Percentiles rank a stretch among this genome's conserved stretches.
Conservation (phyloP, 2,888 invertebrate species). For the Dynastes hyllus region DNA sequence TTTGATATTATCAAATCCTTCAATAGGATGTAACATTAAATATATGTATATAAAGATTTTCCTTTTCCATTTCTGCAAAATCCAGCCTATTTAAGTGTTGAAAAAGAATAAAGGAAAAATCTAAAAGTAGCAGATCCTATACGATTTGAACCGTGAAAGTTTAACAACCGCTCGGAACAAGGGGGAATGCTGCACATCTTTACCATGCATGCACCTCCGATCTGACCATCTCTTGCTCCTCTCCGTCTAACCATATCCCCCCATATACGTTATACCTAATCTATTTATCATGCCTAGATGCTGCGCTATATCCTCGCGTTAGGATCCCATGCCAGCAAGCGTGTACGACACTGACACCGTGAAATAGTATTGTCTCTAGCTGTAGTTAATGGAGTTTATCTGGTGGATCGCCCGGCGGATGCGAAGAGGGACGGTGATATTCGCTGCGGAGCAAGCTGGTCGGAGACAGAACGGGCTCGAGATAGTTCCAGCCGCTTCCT, state of each 20-base stretch:
- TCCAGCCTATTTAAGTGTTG: too few species aligned
- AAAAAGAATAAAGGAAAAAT: too few species aligned
- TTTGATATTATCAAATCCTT: too few species aligned
- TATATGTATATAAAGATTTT: too few species aligned
- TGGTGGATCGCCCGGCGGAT: constrained; percentile 67
- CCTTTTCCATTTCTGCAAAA: too few species aligned
- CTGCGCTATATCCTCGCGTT: constrained; percentile 32
- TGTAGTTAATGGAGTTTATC: constrained; percentile 72
- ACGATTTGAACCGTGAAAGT: neutral
- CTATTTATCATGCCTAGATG: constrained; percentile 42
- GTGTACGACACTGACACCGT: constrained; percentile 64
- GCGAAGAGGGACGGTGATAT: constrained; percentile 36
- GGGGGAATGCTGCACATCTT: constrained; percentile 7
- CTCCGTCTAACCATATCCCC: neutral
- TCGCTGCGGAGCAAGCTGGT: neutral
- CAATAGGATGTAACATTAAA: too few species aligned
- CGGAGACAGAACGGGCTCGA: constrained; percentile 11
- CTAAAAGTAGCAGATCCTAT: too few species aligned
- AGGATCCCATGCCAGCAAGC: constrained; percentile 45
- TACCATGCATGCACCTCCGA: neutral
- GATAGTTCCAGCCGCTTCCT: constrained; percentile 68
- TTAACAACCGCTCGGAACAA: constrained; percentile 2
- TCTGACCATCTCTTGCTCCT: neutral
- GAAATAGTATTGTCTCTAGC: constrained; percentile 72
- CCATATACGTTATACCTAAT: constrained; percentile 21